Percentiles rank a stretch among this genome's conserved stretches.
phyloP scores from a whole-genome alignment of 1,140 invertebrate species.

The Globodera ellingtonae region DNA sequence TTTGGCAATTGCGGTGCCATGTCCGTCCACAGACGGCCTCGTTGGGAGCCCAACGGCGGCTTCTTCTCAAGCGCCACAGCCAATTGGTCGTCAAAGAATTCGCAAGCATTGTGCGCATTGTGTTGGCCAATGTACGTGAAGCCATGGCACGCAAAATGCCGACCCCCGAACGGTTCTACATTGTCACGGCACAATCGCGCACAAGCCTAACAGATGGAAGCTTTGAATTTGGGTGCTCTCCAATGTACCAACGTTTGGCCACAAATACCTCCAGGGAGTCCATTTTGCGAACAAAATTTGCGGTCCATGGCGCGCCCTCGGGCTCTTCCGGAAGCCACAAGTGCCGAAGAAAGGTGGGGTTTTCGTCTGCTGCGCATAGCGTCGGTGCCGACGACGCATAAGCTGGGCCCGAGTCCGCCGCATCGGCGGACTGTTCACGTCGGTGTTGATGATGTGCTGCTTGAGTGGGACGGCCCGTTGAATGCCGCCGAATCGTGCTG shows the following conservation, averaged over 20 bases:
- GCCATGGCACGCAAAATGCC: slow-evolving; percentile 30
- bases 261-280: slow-evolving; percentile 23
- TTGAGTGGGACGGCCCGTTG: no score
- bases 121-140: slow-evolving; percentile 26
- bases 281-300: slow-evolving; percentile 39
- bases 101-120: slow-evolving; percentile 27
- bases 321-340: slow-evolving; percentile 1
- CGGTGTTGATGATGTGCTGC: no score
- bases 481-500: no score
- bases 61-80: slow-evolving; percentile 17
- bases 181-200: slow-evolving; percentile 28
- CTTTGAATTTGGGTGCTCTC: no score
- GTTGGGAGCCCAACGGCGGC: slow-evolving; percentile 7
- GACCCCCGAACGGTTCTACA: slow-evolving; percentile 10
- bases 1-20: background rate
- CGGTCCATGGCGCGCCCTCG: background rate
- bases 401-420: background rate
- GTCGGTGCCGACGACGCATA: background rate
- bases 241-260: no score
- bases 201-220: slow-evolving; percentile 3
- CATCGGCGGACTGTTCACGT: background rate
- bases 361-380: slow-evolving; percentile 6
- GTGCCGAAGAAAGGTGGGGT: slow-evolving; percentile 14
- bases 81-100: slow-evolving; percentile 32
- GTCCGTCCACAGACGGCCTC: background rate